Percentiles rank a stretch among this genome's conserved stretches.
These are phyloP conservation scores for Mythimna impura DNA, from an alignment of 2,888 invertebrate genomes.

Conservation along the genomic window DNA sequence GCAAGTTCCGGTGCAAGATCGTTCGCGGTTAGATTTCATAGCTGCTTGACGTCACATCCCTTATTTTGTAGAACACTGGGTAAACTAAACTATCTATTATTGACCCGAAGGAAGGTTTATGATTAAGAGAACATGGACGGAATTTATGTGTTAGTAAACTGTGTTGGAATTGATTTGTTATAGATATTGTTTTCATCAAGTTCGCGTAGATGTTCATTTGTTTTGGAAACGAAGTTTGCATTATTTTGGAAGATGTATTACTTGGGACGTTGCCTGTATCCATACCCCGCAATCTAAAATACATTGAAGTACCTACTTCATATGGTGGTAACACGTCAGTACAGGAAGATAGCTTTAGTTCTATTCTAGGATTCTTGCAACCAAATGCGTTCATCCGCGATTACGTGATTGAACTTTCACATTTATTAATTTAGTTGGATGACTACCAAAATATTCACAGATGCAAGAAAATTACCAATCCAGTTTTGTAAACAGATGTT, in stretches of 20 bases:
- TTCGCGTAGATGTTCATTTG: constrained; percentile 12
- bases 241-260: constrained; percentile 16
- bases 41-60: constrained; percentile 58
- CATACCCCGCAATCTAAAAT: background rate
- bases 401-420: constrained; percentile 37
- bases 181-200: constrained; percentile 34
- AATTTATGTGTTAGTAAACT: constrained; percentile 48
- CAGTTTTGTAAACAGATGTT: constrained; percentile 45
- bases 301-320: background rate
- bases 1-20: constrained; percentile 57
- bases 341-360: too few relatives aligned
- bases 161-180: constrained; percentile 15
- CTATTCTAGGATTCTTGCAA: background rate
- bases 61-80: constrained; percentile 47
- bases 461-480: constrained; percentile 32
- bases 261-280: constrained; percentile 30
- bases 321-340: background rate
- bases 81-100: constrained; percentile 51
- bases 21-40: constrained; percentile 62
- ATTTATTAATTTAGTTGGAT: constrained; percentile 44
- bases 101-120: constrained; percentile 33
- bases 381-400: background rate
- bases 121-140: constrained; percentile 29
- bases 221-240: constrained; percentile 30
- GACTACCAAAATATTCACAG: constrained; percentile 31